Evolutionary conservation across 2,797 vertebrate genomes (phyloP).

Genomic region (Percopsis omiscomaycus): DNA sequence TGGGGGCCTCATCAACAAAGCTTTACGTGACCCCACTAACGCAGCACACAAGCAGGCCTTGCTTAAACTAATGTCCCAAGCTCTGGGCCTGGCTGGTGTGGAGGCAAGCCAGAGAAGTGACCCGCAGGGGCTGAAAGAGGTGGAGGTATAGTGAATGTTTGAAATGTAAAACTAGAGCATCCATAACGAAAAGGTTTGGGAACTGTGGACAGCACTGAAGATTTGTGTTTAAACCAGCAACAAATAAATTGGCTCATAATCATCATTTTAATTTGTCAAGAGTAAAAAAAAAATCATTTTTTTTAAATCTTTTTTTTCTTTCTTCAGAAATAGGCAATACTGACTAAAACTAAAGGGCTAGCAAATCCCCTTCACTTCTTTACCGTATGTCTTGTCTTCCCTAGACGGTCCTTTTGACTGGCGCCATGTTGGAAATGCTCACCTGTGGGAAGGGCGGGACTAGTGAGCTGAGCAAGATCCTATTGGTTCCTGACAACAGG

Average conservation of each 20-base stretch:
- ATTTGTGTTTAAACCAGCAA: no score
- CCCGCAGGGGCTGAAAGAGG: conserved; percentile 71
- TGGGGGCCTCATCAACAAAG: conserved; percentile 78
- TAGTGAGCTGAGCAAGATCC: conserved; percentile 74
- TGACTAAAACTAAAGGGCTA: no score
- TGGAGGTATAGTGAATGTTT: conserved; percentile 74
- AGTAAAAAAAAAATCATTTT: no score
- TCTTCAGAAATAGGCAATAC: no score
- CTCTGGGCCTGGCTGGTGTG: conserved; percentile 61
- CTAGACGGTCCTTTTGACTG: conserved; percentile 82
- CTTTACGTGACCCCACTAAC: conserved; percentile 60
- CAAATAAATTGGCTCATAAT: no score
- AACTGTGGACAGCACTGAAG: no score
- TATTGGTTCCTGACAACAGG: conserved; percentile 71
- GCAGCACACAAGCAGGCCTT: conserved; percentile 59
- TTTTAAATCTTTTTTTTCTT: no score
- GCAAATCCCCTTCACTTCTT: not conserved
- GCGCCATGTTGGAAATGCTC: conserved; percentile 81
- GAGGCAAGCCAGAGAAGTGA: conserved; percentile 50
- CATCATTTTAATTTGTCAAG: no score
- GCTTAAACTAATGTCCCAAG: conserved; percentile 70
- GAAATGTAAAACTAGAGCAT: no score
- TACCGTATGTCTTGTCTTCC: not conserved
- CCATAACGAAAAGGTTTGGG: no score
- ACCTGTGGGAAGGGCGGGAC: conserved; percentile 76